Base-by-base conservation (phyloP, 1,140 invertebrate species). In the Drosophila eugracilis region DNA sequence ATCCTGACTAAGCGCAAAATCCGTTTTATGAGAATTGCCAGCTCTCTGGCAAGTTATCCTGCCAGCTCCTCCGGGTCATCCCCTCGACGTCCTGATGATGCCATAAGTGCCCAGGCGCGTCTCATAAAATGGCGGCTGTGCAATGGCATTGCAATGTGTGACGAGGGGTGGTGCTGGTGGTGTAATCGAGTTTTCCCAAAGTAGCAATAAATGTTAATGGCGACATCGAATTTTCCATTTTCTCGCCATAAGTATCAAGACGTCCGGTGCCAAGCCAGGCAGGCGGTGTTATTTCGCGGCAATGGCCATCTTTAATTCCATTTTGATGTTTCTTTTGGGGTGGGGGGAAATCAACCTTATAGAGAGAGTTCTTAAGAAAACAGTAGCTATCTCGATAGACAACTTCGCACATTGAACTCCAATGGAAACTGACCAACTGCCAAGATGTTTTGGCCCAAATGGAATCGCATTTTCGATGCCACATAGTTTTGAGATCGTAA, bases 151-250 rank as follows among this genome's bases (percentile, higher is more conserved):
- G 63, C 48, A 69, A 17, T 49, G 72, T 39, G 50, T 41, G 22
- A 22, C n/a, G 49, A 15, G 48, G 9, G 58, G 34, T 21, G 32
- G 15, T 12, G 58, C 26, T 26, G 32, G 15, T 36, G 57, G 60
- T 70, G 74, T 85, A 89, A 89, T 89, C 77, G 85, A 89, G 77
- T 89, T 89, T 85, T 75, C 60, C 78, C 86, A 78, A 85, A 85
- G 80, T 81, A 80, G 74, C 77, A 85, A 85, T 89, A 89, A 89
- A 89, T 89, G 85, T 89, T 89, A 89, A 89, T 89, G 66, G 74
- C 85, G 45, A 71, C 77, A 89, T 89, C 86, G 80, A 89, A 89
- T 89, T 89, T 89, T 85, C 80, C 85, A 89, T 89, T 89, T 89
- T 89, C 85, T 89, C 62, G 67, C 34, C 49, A 86, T 89, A 89